phyloP scores from a whole-genome alignment of 2,888 invertebrate genomes.

The Drosophila fungiperda region DNA sequence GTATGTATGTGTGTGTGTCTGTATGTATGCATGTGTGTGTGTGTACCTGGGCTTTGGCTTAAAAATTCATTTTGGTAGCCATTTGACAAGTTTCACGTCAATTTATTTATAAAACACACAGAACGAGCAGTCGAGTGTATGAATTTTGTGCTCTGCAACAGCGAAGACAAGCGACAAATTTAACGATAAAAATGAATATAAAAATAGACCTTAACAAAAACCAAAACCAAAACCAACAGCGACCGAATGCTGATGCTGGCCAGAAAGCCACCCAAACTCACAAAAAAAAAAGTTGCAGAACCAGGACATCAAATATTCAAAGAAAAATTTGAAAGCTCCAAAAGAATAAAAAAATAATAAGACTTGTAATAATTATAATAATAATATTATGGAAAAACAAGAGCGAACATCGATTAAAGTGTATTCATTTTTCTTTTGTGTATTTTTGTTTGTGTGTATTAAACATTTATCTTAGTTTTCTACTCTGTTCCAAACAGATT shows the following conservation, averaged over 20 bases:
- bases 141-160: conserved; percentile 51
- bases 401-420: background rate
- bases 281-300: conserved; percentile 48
- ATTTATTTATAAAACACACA: conserved; percentile 70
- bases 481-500: conserved; percentile 36
- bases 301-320: conserved; percentile 53
- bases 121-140: conserved; percentile 74
- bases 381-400: conserved; percentile 11
- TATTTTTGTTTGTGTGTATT: conserved; percentile 1
- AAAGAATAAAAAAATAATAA: background rate
- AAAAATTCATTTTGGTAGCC: conserved; percentile 64
- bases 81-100: conserved; percentile 25
- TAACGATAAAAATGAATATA: conserved; percentile 41
- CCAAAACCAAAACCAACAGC: conserved; percentile 22
- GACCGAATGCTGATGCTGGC: conserved; percentile 4
- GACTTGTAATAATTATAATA: background rate
- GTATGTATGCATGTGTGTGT: background rate
- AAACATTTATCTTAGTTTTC: conserved; percentile 41
- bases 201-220: conserved; percentile 25
- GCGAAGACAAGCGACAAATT: conserved; percentile 48
- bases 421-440: background rate
- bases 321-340: conserved; percentile 19
- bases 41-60: conserved; percentile 58
- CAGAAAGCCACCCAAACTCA: conserved; percentile 18
- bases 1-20: background rate